Conservation (phyloP, 2,888 invertebrate genomes). For the Anticlea derivata region DNA sequence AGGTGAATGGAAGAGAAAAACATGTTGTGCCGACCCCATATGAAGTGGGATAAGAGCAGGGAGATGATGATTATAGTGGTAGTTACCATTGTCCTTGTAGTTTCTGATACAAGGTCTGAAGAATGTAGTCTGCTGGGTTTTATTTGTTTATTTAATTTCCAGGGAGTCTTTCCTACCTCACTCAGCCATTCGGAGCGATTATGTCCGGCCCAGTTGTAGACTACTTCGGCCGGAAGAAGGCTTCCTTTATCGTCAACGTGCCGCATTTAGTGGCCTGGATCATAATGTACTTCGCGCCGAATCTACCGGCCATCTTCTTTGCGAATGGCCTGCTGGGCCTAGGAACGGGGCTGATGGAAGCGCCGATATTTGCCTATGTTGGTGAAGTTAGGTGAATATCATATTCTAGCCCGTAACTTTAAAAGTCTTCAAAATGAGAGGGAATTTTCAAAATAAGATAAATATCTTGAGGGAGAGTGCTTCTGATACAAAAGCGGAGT, state of each 20-base stretch:
- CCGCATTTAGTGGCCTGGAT: constrained; percentile 83
- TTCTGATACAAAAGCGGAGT: too few relatives aligned
- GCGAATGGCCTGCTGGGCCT: constrained; percentile 79
- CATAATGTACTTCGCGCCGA: constrained; percentile 76
- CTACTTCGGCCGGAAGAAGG: constrained; percentile 80
- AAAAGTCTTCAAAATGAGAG: too few relatives aligned
- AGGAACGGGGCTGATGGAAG: constrained; percentile 84
- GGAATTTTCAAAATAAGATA: too few relatives aligned
- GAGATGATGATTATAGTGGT: too few relatives aligned
- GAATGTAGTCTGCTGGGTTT: too few relatives aligned
- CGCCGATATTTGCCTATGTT: constrained; percentile 83
- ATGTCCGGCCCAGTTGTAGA: constrained; percentile 82
- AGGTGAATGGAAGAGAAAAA: too few relatives aligned
- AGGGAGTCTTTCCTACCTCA: constrained; percentile 83
- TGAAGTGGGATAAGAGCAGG: too few relatives aligned
- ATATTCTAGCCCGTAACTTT: too few relatives aligned
- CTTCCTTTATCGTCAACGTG: constrained; percentile 80
- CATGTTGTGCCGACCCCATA: too few relatives aligned
- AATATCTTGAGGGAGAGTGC: too few relatives aligned
- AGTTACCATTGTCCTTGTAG: too few relatives aligned
- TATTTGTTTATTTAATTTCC: constrained; percentile 35
- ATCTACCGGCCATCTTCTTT: constrained; percentile 70
- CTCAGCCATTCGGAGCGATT: constrained; percentile 82
- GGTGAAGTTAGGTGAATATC: constrained; percentile 80
- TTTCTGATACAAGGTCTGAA: too few relatives aligned